Percentiles rank a stretch among this genome's conserved stretches.
Conservation (phyloP, 2,113 vertebrate species). For the Reinhardtius hippoglossoides region DNA sequence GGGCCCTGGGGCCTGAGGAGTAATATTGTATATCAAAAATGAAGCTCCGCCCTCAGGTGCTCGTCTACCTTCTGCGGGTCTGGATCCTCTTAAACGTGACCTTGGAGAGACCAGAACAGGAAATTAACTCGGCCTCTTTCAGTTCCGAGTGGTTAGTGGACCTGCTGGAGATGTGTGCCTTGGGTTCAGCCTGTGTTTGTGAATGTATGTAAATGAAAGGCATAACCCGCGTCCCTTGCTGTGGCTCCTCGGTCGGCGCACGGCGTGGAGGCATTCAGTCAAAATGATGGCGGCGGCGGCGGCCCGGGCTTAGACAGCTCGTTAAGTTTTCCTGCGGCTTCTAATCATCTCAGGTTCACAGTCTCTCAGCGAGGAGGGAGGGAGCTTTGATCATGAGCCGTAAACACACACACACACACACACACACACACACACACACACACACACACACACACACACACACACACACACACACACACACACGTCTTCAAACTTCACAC, state of each 20-base stretch:
- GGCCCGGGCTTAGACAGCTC: constrained; percentile 55
- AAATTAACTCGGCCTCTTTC: constrained; percentile 53
- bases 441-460: too few relatives aligned
- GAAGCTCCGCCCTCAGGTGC: constrained; percentile 30
- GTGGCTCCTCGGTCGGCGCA: constrained; percentile 18
- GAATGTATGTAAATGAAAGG: constrained; percentile 60
- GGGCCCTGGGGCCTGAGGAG: not conserved
- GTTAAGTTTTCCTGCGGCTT: constrained; percentile 64
- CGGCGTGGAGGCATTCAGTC: constrained; percentile 23
- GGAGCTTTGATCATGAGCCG: constrained; percentile 67
- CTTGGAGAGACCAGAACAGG: constrained; percentile 42
- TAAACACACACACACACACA: constrained; percentile 41
- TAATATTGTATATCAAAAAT: too few relatives aligned
- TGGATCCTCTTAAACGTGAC: constrained; percentile 43
- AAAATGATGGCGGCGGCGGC: constrained; percentile 51
- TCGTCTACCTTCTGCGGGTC: constrained; percentile 34
- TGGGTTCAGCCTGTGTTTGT: constrained; percentile 28
- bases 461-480: not conserved
- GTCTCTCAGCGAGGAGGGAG: constrained; percentile 30
- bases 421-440: constrained; percentile 23
- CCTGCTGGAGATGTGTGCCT: constrained; percentile 39
- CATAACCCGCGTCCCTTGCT: constrained; percentile 34
- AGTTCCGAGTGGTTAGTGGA: constrained; percentile 6
- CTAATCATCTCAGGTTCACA: constrained; percentile 70
- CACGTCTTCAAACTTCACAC: not conserved